Base-by-base conservation (phyloP, 1,140 invertebrate species). In the Drosophila pandora region DNA sequence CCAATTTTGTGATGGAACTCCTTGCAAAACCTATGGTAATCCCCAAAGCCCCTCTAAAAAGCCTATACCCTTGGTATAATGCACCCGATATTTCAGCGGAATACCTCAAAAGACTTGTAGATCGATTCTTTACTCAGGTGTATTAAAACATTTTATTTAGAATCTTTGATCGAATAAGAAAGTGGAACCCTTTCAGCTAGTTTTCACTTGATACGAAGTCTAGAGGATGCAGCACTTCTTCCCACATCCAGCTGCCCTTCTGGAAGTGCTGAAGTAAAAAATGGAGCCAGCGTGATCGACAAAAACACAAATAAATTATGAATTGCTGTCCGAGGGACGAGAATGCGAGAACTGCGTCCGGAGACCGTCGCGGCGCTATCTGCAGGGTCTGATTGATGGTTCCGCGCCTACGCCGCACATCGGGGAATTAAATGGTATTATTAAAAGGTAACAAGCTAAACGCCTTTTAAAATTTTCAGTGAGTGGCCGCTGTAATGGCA, bases 391-490 rank as follows among this genome's bases (percentile, higher is more conserved):
- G 82, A 85, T 85, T 85, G 82, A 85, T 85, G 82, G 83, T 85
- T 88, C 65, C 52, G 82, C 82, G 49, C 82, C 82, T 85, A 85
- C 82, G 83, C 82, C 72, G 69, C 59, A 54, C 76, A 72, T 74
- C 76, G 76, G 76, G 69, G 45, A 85, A 85, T 85, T 85, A 85
- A 85, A 87, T 85, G 82, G 82, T 85, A 85, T 85, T 85, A 85
- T 85, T 85, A 85, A 85, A 85, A 85, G 82, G 82, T 85, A 85
- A 85, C 82, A 85, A 85, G 82, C 82, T 85, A 85, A 85, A 85
- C 82, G 82, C 82, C 82, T 85, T 85, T 85, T 87, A 87, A 82
- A 74, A 85, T 85, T 73, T 73, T 84, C 58, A 76, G 54, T 74
- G 68, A 76, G 67, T 76, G 69, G 74, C 69, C 72, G 65, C 52